Base-by-base conservation (phyloP, 2,797 vertebrate genomes). In the Xenopus petersii region DNA sequence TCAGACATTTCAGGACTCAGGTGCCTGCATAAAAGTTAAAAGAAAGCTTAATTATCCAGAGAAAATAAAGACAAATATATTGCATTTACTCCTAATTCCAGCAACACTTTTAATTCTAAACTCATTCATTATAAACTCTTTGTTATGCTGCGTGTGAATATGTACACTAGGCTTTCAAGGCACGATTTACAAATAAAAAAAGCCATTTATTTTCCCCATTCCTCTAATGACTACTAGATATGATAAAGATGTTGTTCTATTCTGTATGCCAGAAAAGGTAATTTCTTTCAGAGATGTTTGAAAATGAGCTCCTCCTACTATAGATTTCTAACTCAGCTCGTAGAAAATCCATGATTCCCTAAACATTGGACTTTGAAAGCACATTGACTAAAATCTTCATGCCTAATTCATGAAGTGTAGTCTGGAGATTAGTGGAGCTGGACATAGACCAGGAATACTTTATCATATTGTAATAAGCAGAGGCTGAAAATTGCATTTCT, bases 381-480 rank as follows among this genome's bases (percentile, higher is more conserved):
- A 88, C 84, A 89, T 92, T 91, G 92, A 93, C 93, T 92, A 92
- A 91, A 93, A 92, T 88, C 92, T 92, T 95, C 92, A 95, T 95
- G 92, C 89, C 87, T 94, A 93, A 93, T 95, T 95, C 94, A 95
- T 95, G 93, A 91, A 86, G 84, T 85, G 80, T 87, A 88, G 85
- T 91, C 91, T 91, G 88, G 89, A 93, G 92, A 93, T 89, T 85
- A 93, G 89, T 86, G 84, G 86, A 89, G 91, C 91, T 93, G 88
- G 92, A 94, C 94, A 93, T 89, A 88, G 91, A 93, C 89, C 92
- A 90, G 89, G 93, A 93, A 96, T 94, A 96, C 95, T 98, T 97
- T 91, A 91, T 98, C 94, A 98, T 97, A 98, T 98, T 98, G 94
- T 96, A 98, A 98, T 98, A 96, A 94, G 94, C 89, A 87, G 91